A percentile compares a stretch with the other conserved stretches of the same genome.
Conservation (phyloP, 2,113 vertebrate genomes). For the Glaucidium brasilianum region DNA sequence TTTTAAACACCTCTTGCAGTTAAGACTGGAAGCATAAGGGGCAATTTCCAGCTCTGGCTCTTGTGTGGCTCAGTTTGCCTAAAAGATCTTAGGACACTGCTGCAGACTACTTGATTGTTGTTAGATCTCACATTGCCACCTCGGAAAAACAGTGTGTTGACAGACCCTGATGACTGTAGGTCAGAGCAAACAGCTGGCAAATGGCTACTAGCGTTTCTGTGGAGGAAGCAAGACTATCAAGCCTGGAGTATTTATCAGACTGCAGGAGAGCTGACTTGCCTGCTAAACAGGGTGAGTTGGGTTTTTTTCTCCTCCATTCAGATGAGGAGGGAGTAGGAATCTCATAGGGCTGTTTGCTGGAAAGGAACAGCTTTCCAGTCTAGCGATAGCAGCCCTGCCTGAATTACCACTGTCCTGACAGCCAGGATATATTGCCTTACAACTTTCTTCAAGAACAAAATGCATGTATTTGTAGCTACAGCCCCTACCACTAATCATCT, state of each 20-base stretch:
- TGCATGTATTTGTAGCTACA: not conserved
- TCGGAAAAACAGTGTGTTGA: not conserved
- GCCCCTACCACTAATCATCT: not conserved
- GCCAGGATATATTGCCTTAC: conserved; percentile 33
- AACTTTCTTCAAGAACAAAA: not conserved
- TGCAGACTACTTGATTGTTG: not conserved
- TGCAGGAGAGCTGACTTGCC: conserved; percentile 19
- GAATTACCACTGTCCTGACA: not conserved
- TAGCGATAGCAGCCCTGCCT: not conserved
- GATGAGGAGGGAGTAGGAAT: not conserved
- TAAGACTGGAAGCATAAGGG: not conserved
- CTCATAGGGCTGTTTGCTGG: not conserved
- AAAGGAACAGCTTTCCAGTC: conserved; percentile 38
- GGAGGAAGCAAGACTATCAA: not conserved
- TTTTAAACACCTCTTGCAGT: not conserved
- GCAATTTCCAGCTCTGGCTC: not conserved
- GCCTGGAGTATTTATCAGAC: conserved; percentile 45
- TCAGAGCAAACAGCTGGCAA: conserved; percentile 49
- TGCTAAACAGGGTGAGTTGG: conserved; percentile 30
- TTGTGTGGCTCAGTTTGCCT: not conserved
- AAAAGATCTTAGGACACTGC: not conserved
- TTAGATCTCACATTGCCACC: not conserved
- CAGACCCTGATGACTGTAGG: not conserved
- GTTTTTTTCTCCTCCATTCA: not conserved
- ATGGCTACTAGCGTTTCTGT: not conserved